Base-by-base conservation (phyloP, 2,113 vertebrate species). In the Hyla sarda region DNA sequence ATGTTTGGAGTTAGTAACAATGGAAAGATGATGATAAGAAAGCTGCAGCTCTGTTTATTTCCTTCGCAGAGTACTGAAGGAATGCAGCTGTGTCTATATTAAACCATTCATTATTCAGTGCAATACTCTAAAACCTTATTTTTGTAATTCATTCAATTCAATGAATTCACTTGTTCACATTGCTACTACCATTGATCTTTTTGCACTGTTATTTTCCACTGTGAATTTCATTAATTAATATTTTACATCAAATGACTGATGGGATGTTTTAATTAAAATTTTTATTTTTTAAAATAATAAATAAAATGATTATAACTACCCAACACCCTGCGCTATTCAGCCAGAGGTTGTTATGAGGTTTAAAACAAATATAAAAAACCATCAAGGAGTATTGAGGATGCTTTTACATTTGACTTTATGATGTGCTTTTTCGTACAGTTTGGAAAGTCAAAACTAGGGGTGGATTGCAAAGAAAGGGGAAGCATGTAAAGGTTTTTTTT, bases 91-190 rank as follows among this genome's bases (percentile, higher is more conserved):
- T 72, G 81, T 72, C 65, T 83, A 56, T 82, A 69, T 72, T 72
- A 83, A 54, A 83, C 65, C 65, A 83, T 72, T 83, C 21, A 72
- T 69, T 83, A 83, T 72, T 83, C 14, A 17, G 41, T 34, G 65
- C 62, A 34, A 83, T 71, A 56, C n/a, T 34, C 62, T 28, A 23
- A 82, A 82, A 82, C 50, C 80, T 83, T 71, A 83, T 54, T 83
- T 71, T 72, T 48, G 30, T 67, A 23, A 25, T 48, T 69, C 67
- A 50, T 41, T 71, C 28, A 82, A 34, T 34, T 71, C 28, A 32
- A 25, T 82, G 81, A 71, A 48, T 41, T 54, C 45, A 83, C 10
- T 47, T 72, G 71, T 60, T 47, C 10, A 69, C 25, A 82, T 58
- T 60, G 48, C 12, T 69, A 71, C 79, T 48, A 48, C 47, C 30